Conservation (phyloP, 1,140 invertebrate species). For the Vanessa tameamea region DNA sequence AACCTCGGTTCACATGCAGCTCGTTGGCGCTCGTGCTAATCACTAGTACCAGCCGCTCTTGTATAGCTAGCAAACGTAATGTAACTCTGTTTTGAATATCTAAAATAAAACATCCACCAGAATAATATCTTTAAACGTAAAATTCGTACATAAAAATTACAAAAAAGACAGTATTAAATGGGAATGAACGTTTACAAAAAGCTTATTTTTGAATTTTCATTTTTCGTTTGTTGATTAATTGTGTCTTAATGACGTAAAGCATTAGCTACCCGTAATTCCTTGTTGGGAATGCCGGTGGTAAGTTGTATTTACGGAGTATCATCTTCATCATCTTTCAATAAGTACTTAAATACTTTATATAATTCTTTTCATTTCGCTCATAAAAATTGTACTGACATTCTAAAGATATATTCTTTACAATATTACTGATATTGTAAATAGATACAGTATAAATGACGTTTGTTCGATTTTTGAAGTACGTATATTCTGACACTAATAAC, state of each 20-base stretch:
- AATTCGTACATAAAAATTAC: not conserved
- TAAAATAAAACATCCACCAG: too few relatives aligned
- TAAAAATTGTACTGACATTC: too few relatives aligned
- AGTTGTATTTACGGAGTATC: not conserved
- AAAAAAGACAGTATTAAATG: not conserved
- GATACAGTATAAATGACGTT: not conserved
- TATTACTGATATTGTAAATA: too few relatives aligned
- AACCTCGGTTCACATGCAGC: too few relatives aligned
- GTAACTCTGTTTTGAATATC: too few relatives aligned
- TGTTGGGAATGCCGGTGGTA: conserved; percentile 38
- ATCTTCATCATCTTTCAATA: not conserved
- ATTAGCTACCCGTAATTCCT: conserved; percentile 66
- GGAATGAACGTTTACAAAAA: conserved; percentile 19
- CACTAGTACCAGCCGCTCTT: too few relatives aligned
- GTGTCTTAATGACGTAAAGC: conserved; percentile 65
- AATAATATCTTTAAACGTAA: not conserved
- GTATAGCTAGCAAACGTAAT: too few relatives aligned
- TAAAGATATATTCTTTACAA: too few relatives aligned
- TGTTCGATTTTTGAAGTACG: too few relatives aligned
- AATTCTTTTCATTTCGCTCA: too few relatives aligned
- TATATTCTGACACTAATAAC: too few relatives aligned
- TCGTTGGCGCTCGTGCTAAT: too few relatives aligned
- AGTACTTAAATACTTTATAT: not conserved
- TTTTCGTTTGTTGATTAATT: conserved; percentile 71
- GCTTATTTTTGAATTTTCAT: conserved; percentile 49